phyloP scores from a whole-genome alignment of 2,888 invertebrate species.

The Sinodicranocentrus sp. region DNA sequence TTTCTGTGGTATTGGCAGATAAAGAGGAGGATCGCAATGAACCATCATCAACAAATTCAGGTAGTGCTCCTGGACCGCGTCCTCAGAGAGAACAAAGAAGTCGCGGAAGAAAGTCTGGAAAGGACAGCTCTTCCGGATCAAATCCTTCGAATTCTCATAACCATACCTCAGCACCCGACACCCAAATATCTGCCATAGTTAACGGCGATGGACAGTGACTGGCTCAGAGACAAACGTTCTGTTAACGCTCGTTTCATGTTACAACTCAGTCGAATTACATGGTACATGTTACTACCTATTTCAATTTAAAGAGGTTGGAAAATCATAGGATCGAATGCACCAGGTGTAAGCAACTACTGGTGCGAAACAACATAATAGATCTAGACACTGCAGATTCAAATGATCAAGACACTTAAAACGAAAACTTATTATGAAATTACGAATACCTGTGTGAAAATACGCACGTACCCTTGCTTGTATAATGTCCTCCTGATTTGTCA shows the following conservation, averaged over 20 bases:
- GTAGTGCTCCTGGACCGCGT: slow-evolving; percentile 67
- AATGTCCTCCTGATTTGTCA: too few relatives aligned
- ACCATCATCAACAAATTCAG: slow-evolving; percentile 65
- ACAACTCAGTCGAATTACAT: slow-evolving; percentile 30
- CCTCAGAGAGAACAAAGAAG: slow-evolving; percentile 73
- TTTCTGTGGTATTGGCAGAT: slow-evolving; percentile 69
- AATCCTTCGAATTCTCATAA: slow-evolving; percentile 72
- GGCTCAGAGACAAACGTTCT: slow-evolving; percentile 64
- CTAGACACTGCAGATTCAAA: slow-evolving; percentile 20
- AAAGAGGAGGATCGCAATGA: slow-evolving; percentile 71
- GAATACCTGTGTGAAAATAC: slow-evolving; percentile 34
- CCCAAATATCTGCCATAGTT: slow-evolving; percentile 69
- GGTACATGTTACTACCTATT: slow-evolving; percentile 18
- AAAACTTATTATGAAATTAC: slow-evolving; percentile 18
- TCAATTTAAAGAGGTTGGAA: slow-evolving; percentile 25
- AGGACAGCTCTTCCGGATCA: slow-evolving; percentile 66
- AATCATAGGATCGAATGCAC: neutral
- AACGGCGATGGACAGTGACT: slow-evolving; percentile 74
- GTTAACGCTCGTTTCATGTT: slow-evolving; percentile 27
- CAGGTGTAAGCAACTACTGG: slow-evolving; percentile 14
- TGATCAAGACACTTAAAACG: slow-evolving; percentile 15
- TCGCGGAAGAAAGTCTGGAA: slow-evolving; percentile 71
- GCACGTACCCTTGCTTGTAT: slow-evolving; percentile 34
- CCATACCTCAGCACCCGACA: slow-evolving; percentile 70
- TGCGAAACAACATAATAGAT: slow-evolving; percentile 22